phyloP scores from a whole-genome alignment of 2,113 vertebrate species.

The Podarcis cretensis region DNA sequence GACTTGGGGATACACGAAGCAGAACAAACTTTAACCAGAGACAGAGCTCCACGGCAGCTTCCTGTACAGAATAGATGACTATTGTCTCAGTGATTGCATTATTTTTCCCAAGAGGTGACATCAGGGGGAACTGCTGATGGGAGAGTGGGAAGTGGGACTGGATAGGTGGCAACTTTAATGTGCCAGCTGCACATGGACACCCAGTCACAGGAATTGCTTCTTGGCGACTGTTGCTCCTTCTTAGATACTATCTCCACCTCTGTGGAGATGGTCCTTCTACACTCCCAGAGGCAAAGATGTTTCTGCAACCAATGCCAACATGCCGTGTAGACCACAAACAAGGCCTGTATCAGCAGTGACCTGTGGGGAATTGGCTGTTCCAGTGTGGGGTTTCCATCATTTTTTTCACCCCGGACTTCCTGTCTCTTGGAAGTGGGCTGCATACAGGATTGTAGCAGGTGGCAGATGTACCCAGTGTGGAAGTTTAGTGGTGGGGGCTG shows the following conservation, averaged over 20 bases:
- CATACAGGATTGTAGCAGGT: not conserved
- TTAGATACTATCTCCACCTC: not conserved
- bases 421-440: not conserved
- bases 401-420: not conserved
- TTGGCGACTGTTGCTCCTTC: not conserved
- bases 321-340: not conserved
- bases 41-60: not conserved
- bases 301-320: not conserved
- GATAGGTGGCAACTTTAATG: not conserved
- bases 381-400: not conserved
- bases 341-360: not conserved
- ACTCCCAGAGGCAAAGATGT: not conserved
- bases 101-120: not conserved
- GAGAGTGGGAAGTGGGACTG: not conserved
- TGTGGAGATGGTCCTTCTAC: not conserved
- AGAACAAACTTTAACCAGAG: not conserved
- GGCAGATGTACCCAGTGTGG: not conserved
- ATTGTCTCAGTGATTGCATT: not conserved
- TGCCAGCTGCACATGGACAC: not conserved
- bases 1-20: not conserved
- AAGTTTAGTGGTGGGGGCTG: not conserved
- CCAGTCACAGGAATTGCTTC: not conserved
- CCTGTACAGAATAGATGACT: not conserved
- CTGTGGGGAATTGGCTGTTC: not conserved
- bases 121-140: not conserved